Percentiles rank a stretch among this genome's conserved stretches.
Conservation (phyloP, 2,113 vertebrate species). For the Calyptomena viridis region DNA sequence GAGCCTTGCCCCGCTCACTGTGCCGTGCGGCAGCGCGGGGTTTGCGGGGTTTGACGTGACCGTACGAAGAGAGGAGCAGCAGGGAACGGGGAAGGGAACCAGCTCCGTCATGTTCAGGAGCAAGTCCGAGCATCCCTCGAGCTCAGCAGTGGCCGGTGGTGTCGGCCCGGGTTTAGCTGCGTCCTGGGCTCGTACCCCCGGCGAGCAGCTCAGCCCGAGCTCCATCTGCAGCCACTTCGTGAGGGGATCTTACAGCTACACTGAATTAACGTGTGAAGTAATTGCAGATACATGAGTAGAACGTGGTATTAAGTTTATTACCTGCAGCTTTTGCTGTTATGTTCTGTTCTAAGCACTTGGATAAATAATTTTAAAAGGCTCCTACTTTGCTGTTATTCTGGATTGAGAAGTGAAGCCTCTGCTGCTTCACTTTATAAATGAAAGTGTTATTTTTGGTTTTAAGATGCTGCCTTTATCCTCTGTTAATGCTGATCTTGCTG, state of each 20-base stretch:
- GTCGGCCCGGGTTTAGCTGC: not conserved
- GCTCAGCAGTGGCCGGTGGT: not conserved
- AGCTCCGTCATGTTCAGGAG: not conserved
- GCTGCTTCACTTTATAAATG: not conserved
- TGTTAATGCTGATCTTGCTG: not conserved
- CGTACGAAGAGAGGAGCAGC: not conserved
- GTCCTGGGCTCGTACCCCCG: not conserved
- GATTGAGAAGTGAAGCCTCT: not conserved
- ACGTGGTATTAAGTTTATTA: not conserved
- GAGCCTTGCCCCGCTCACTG: not conserved
- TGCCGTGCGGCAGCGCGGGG: not conserved
- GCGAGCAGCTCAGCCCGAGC: not conserved
- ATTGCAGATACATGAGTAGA: not conserved
- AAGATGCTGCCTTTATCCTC: not conserved
- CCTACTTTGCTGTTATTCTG: not conserved
- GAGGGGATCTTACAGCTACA: not conserved
- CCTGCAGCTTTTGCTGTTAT: not conserved
- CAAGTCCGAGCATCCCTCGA: not conserved
- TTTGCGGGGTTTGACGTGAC: rapidly evolving
- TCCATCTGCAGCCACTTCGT: not conserved
- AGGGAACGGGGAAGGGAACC: not conserved
- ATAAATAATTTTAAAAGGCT: not conserved
- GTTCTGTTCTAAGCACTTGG: not conserved
- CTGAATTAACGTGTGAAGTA: not conserved
- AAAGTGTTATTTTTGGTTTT: not conserved